phyloP scores from a whole-genome alignment of 1,140 invertebrate species.

The Nomia melanderi region DNA sequence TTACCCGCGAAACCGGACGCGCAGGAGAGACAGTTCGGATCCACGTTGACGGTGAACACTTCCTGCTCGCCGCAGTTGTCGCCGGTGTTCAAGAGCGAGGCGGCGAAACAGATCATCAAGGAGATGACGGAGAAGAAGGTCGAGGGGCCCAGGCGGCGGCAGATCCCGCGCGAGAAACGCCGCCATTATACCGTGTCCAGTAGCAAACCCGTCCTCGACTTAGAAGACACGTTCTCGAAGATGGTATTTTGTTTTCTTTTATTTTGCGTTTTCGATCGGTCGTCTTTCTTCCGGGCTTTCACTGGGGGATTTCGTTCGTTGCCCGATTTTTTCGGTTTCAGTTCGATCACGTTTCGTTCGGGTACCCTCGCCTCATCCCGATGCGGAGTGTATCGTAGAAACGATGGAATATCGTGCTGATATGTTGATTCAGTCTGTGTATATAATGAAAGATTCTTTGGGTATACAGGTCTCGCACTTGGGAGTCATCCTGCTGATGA shows the following conservation, averaged over 20 bases:
- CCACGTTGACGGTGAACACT: conserved; percentile 56
- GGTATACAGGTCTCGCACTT: too few species aligned
- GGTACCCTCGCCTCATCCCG: too few species aligned
- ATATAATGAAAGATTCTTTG: too few species aligned
- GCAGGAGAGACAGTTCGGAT: conserved; percentile 78
- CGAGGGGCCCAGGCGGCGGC: conserved; percentile 80
- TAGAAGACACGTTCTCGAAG: conserved; percentile 75
- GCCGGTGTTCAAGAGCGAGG: conserved; percentile 91
- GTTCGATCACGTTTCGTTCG: too few species aligned
- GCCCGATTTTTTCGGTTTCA: too few species aligned
- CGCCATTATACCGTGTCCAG: conserved; percentile 93
- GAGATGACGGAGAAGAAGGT: conserved; percentile 86
- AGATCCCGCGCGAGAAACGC: conserved; percentile 89
- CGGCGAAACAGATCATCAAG: conserved; percentile 91
- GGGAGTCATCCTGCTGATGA: too few species aligned
- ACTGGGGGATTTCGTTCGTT: not conserved
- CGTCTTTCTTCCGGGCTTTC: not conserved
- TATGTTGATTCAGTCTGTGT: too few species aligned
- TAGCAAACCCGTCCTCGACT: conserved; percentile 81
- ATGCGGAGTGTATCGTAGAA: too few species aligned
- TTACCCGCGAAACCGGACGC: conserved; percentile 65
- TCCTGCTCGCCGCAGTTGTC: conserved; percentile 71
- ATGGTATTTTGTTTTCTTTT: conserved; percentile 71
- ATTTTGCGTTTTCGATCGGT: conserved; percentile 9
- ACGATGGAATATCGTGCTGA: too few species aligned